phyloP scores from a whole-genome alignment of 2,797 vertebrate genomes.

The Brachyrhaphis roseni region DNA sequence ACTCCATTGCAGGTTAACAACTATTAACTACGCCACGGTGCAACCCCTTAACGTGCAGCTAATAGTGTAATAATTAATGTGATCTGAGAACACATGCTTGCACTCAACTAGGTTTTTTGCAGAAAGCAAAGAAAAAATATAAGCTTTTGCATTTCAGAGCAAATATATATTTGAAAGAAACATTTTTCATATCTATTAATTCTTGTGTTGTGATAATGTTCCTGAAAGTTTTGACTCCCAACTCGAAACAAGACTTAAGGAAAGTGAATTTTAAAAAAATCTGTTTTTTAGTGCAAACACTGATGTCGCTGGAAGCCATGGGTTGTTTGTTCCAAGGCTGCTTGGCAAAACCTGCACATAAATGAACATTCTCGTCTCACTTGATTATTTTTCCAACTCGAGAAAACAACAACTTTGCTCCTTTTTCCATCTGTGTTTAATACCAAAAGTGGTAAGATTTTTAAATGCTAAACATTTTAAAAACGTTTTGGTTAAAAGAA shows the following conservation, averaged over 20 bases:
- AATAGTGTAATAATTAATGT: background rate
- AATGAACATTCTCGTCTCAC: constrained; percentile 23
- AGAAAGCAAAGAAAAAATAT: background rate
- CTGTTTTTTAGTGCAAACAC: constrained; percentile 5
- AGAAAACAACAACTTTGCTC: constrained; percentile 21
- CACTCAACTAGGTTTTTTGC: background rate
- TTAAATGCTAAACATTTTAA: constrained; percentile 5
- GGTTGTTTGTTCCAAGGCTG: constrained; percentile 38
- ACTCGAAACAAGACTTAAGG: constrained; percentile 1
- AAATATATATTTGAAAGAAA: background rate
- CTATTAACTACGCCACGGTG: background rate
- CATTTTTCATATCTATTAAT: background rate
- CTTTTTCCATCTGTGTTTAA: constrained; percentile 16
- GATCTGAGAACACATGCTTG: background rate
- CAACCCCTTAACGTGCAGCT: background rate
- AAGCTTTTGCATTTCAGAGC: background rate
- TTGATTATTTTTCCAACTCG: constrained; percentile 40
- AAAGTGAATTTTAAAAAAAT: background rate
- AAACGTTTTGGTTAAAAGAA: background rate
- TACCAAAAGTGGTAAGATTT: constrained; percentile 25
- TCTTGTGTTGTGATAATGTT: constrained; percentile 3
- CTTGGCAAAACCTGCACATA: constrained; percentile 40
- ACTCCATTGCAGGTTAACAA: background rate
- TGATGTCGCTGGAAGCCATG: constrained; percentile 26
- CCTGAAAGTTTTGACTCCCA: background rate